These are phyloP conservation scores for Gadus chalcogrammus DNA, from an alignment of 2,113 vertebrate genomes.

Conservation along the genomic window DNA sequence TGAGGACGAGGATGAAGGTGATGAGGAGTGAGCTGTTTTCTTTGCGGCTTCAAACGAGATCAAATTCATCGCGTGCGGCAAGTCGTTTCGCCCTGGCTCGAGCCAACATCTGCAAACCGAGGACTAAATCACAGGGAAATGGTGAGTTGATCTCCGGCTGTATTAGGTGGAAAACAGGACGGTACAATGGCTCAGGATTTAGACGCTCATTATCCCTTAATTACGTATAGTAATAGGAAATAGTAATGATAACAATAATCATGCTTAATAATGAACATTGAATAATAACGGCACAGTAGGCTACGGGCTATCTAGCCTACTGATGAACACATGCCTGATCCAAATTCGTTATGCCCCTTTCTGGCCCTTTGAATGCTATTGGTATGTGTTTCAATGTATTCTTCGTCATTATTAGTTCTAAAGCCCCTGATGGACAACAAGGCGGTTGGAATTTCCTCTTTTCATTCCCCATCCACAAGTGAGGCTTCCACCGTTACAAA, in stretches of 20 bases:
- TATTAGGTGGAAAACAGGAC: too few relatives aligned
- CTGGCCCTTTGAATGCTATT: too few relatives aligned
- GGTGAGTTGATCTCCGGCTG: not conserved
- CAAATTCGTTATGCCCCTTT: too few relatives aligned
- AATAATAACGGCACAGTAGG: too few relatives aligned
- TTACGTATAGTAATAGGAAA: too few relatives aligned
- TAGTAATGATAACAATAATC: too few relatives aligned
- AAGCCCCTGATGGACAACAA: slow-evolving; percentile 34
- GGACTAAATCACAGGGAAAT: slow-evolving; percentile 48
- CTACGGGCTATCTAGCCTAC: too few relatives aligned
- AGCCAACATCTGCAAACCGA: slow-evolving; percentile 37
- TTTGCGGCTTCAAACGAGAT: slow-evolving; percentile 59
- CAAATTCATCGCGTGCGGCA: slow-evolving; percentile 32
- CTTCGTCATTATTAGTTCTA: not conserved
- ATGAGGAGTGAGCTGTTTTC: slow-evolving; percentile 67
- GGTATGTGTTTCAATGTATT: too few relatives aligned
- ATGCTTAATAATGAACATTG: too few relatives aligned
- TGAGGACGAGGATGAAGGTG: slow-evolving; percentile 64
- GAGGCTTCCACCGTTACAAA: slow-evolving; percentile 16
- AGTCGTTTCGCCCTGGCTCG: slow-evolving; percentile 48
- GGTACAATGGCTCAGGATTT: too few relatives aligned
- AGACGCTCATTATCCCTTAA: too few relatives aligned
- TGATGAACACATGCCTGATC: too few relatives aligned
- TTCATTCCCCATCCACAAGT: slow-evolving; percentile 19
- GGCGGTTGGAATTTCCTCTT: not conserved